Evolutionary conservation across 2,888 invertebrate species (phyloP).

Genomic region (Onchidella celtica): DNA sequence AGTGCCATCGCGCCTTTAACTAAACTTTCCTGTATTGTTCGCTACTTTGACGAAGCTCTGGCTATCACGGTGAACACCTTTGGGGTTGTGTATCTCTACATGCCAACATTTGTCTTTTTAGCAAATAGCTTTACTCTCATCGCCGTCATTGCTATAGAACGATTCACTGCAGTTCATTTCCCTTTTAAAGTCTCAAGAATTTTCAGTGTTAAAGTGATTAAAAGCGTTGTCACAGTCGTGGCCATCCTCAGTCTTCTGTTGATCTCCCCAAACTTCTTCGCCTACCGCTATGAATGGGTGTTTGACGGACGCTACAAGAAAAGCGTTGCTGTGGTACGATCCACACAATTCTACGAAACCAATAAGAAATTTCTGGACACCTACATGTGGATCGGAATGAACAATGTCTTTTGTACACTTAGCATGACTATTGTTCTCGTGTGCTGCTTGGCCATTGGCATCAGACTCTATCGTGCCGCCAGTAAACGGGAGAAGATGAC

Average conservation of each 20-base stretch:
- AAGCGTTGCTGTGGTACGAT: background rate
- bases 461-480: background rate
- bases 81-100: background rate
- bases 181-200: conserved; percentile 15
- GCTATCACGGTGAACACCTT: background rate
- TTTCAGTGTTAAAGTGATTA: background rate
- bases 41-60: background rate
- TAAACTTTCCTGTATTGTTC: background rate
- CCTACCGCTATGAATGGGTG: background rate
- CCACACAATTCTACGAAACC: conserved; percentile 1
- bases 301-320: background rate
- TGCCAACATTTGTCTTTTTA: conserved; percentile 34
- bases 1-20: conserved; percentile 14
- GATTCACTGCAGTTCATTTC: conserved; percentile 22
- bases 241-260: background rate
- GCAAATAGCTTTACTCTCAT: conserved; percentile 16
- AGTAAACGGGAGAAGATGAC: conserved; percentile 8
- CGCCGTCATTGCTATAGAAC: conserved; percentile 5
- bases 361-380: background rate
- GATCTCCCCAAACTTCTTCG: conserved; percentile 23
- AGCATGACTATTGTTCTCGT: background rate
- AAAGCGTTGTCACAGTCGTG: background rate
- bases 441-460: conserved; percentile 17
- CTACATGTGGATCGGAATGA: conserved; percentile 32
- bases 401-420: conserved; percentile 19